These are phyloP conservation scores for Ptiloglossa arizonensis DNA, from an alignment of 1,140 invertebrate species.

Conservation along the genomic window DNA sequence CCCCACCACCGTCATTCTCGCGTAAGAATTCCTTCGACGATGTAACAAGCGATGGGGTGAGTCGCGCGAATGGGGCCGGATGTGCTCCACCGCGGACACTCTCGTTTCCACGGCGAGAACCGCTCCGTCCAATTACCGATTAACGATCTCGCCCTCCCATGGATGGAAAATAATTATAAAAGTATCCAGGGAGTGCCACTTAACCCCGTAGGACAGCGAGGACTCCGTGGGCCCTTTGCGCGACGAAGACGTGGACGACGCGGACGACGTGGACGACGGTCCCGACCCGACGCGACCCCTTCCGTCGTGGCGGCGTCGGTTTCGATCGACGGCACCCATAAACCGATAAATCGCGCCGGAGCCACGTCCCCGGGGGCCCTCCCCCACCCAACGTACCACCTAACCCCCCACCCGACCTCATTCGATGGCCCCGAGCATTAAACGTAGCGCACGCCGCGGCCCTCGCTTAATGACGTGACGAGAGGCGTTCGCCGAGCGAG, in stretches of 20 bases:
- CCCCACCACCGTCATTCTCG: too few relatives aligned
- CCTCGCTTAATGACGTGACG: constrained; percentile 53
- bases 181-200: constrained; percentile 65
- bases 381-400: too few relatives aligned
- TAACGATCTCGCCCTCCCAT: constrained; percentile 65
- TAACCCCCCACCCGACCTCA: too few relatives aligned
- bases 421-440: not conserved
- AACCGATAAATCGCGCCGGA: constrained; percentile 69
- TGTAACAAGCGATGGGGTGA: constrained; percentile 46
- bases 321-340: constrained; percentile 58
- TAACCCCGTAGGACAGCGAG: constrained; percentile 68
- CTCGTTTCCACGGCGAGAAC: constrained; percentile 50
- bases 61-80: too few relatives aligned
- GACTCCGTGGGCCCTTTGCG: too few relatives aligned
- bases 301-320: constrained; percentile 7
- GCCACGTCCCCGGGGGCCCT: constrained; percentile 30
- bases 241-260: too few relatives aligned
- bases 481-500: not conserved
- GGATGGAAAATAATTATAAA: constrained; percentile 69
- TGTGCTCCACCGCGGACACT: constrained; percentile 6
- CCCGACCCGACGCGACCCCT: constrained; percentile 50
- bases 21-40: constrained; percentile 31
- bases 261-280: too few relatives aligned
- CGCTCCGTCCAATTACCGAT: constrained; percentile 66
- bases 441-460: not conserved